A percentile compares a stretch with the other conserved stretches of the same genome.
These are phyloP conservation scores for Aphelenchoides bicaudatus DNA, from an alignment of 2,888 invertebrate species.

Conservation along the genomic window DNA sequence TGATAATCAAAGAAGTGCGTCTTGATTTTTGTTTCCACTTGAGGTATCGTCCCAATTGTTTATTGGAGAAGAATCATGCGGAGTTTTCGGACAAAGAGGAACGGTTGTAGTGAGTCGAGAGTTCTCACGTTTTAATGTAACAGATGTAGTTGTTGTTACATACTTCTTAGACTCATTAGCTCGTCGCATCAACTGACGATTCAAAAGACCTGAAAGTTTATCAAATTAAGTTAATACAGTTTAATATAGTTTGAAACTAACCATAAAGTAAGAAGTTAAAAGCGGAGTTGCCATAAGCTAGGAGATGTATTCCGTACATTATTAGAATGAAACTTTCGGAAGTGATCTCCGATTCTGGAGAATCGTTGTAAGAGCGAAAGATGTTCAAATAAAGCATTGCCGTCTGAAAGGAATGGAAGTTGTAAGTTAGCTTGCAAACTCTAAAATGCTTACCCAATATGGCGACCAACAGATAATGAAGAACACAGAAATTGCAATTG, in stretches of 20 bases:
- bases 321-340: conserved; percentile 49
- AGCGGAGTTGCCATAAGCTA: conserved; percentile 58
- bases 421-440: no score
- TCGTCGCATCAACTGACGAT: conserved; percentile 39
- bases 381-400: conserved; percentile 51
- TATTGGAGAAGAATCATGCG: neutral
- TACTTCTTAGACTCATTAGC: conserved; percentile 28
- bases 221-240: conserved; percentile 21
- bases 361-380: conserved; percentile 37
- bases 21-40: conserved; percentile 11
- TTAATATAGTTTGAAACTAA: conserved; percentile 19
- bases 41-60: neutral
- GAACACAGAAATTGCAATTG: conserved; percentile 56
- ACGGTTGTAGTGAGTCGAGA: conserved; percentile 4
- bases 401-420: conserved; percentile 1
- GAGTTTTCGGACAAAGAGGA: conserved; percentile 9
- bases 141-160: neutral
- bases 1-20: conserved; percentile 18
- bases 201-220: conserved; percentile 32
- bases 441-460: no score
- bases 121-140: neutral
- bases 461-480: conserved; percentile 59
- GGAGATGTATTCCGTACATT: conserved; percentile 59
- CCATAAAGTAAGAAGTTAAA: conserved; percentile 58
- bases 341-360: conserved; percentile 15